Base-by-base conservation (phyloP, 2,797 vertebrate genomes). In the Lacerta viridis region DNA sequence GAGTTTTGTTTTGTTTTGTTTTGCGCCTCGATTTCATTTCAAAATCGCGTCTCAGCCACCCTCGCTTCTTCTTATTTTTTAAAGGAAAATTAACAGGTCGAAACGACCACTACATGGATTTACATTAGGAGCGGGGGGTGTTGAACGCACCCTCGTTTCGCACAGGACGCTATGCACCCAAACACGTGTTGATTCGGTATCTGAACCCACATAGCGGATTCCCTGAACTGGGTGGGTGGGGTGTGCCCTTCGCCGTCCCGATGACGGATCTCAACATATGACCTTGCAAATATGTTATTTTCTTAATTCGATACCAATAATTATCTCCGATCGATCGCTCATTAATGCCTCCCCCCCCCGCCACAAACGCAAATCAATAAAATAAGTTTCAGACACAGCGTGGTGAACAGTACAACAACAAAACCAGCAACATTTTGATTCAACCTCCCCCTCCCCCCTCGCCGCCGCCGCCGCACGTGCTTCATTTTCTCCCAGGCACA, bases 391-490 rank as follows among this genome's bases (percentile, higher is more conserved):
- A 17, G 59, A 6, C 4, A 33, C 13, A 1, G 18, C 2, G 6
- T 17, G 29, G 61, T 18, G 20, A 61, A 61, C 59, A 23, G 20
- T 18, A 61, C 7, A 4, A 4, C 27, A 59, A 29, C 29, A 20
- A 18, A 5, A 23, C 8, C 0, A 20, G 33, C 10, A 20, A n/a
- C n/a, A 15, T 17, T 27, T 15, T 36, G 11, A 6, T 5, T 27
- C 4, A 1, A 18, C 2, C 8, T 10, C 27, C 4, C 15, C 76
- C 6, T 3, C 4, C 11, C 18, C 13, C 5, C 20, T 20, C n/a
- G 8, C 20, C 17, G 3, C 33, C 20, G 1, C 33, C 6, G 23
- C 18, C 10, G n/a, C 80, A 18, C 39, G 11, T 36, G 5, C 82
- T 9, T 23, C 9, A 27, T 55, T 23, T 27, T 36, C 18, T 1